Conservation (phyloP, 2,113 vertebrate genomes). For the Xerus inauris region DNA sequence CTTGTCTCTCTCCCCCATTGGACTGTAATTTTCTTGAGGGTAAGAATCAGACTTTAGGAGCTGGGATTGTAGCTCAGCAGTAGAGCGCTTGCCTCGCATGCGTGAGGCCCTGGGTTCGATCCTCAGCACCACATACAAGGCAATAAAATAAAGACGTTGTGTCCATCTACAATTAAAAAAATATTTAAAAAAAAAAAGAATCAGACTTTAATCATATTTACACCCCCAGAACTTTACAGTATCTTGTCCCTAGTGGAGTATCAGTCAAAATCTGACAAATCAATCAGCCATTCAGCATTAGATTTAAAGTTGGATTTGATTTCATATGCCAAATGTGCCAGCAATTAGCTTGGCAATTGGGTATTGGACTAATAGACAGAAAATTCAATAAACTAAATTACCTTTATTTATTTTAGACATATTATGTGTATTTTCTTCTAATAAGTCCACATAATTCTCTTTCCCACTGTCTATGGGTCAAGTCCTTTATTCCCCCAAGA, state of each 20-base stretch:
- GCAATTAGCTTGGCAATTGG: background rate
- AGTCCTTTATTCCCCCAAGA: background rate
- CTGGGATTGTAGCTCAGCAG: too few species aligned
- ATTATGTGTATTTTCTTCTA: background rate
- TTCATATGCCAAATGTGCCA: conserved; percentile 2
- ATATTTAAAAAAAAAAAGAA: too few species aligned
- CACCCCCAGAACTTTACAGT: background rate
- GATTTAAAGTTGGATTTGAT: conserved; percentile 41
- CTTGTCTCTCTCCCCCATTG: background rate
- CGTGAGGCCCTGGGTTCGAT: too few species aligned
- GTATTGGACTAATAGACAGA: background rate
- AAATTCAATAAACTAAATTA: conserved; percentile 33
- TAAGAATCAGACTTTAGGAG: background rate
- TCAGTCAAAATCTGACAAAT: background rate
- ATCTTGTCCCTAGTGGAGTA: background rate
- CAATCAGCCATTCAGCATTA: background rate
- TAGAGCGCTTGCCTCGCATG: too few species aligned
- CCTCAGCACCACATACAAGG: too few species aligned
- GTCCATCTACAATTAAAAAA: too few species aligned
- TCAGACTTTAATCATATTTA: background rate
- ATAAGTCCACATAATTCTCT: conserved; percentile 21
- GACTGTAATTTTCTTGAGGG: background rate
- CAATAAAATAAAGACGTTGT: too few species aligned
- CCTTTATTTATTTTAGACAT: background rate
- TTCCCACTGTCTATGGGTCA: background rate